Percentiles rank a stretch among this genome's conserved stretches.
These are phyloP conservation scores for Actenoides hombroni DNA, from an alignment of 2,113 vertebrate species.

Conservation along the genomic window DNA sequence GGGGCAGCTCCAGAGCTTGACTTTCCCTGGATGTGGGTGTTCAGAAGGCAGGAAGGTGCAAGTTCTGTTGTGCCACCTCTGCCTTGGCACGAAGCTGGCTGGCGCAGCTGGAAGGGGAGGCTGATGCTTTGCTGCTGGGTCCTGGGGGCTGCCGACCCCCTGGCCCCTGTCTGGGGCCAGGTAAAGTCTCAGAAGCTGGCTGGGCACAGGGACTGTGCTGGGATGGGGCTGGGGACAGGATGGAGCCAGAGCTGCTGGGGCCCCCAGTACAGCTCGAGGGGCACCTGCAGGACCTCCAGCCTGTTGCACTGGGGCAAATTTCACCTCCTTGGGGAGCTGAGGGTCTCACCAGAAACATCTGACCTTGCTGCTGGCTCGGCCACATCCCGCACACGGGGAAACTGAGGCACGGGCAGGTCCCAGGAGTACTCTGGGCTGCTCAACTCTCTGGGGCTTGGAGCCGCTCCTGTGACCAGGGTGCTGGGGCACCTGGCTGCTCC, in stretches of 20 bases:
- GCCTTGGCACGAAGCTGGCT: background rate
- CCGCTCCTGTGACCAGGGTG: fast-evolving
- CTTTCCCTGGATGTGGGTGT: background rate
- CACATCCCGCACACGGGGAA: background rate
- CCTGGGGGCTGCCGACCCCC: background rate
- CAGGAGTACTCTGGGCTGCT: background rate
- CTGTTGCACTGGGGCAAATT: fast-evolving
- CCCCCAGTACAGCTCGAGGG: background rate
- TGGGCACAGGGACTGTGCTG: background rate
- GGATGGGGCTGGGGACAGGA: background rate
- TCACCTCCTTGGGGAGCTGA: background rate
- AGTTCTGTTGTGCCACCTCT: background rate
- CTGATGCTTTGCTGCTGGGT: background rate
- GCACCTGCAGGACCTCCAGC: background rate
- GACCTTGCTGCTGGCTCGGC: fast-evolving
- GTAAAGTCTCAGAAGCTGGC: background rate
- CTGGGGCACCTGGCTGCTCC: background rate
- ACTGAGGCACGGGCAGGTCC: background rate
- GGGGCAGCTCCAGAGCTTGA: background rate
- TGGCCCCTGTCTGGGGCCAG: background rate
- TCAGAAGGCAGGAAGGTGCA: background rate
- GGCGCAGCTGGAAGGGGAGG: background rate
- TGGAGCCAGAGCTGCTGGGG: background rate
- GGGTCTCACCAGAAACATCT: background rate
- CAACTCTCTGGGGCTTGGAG: background rate